Conservation (phyloP, 1,140 invertebrate species). For the Drosophila dunni region DNA sequence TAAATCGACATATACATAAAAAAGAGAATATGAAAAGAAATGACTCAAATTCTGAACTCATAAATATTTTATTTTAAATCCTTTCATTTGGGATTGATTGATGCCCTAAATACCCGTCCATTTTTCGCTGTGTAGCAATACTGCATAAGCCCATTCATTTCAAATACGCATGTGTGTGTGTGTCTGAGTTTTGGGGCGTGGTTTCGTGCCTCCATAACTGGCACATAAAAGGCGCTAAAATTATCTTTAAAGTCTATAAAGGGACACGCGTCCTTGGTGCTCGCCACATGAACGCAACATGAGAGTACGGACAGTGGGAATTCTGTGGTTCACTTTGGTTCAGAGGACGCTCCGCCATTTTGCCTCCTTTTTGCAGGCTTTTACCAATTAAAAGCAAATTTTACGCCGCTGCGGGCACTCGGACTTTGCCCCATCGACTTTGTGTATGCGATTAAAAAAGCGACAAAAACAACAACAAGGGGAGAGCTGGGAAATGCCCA, state of each 20-base stretch:
- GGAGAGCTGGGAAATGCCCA: conserved; percentile 28
- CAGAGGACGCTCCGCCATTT: background rate
- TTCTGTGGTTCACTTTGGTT: too few relatives aligned
- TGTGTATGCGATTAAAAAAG: conserved; percentile 28
- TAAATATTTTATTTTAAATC: too few relatives aligned
- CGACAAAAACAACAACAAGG: conserved; percentile 41
- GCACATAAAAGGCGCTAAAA: conserved; percentile 63
- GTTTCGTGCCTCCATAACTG: conserved; percentile 1
- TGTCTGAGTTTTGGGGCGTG: conserved; percentile 1
- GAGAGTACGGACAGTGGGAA: conserved; percentile 10
- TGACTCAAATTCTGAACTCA: too few relatives aligned
- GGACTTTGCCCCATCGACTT: conserved; percentile 35
- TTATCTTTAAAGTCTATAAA: conserved; percentile 40
- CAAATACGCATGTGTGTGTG: too few relatives aligned
- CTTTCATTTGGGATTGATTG: too few relatives aligned
- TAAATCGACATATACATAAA: too few relatives aligned
- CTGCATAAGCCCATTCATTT: too few relatives aligned
- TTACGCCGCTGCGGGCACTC: conserved; percentile 41
- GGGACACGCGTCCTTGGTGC: conserved; percentile 34
- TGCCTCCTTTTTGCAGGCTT: conserved; percentile 40
- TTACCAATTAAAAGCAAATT: conserved; percentile 78
- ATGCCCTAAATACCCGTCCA: too few relatives aligned
- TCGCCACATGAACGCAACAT: conserved; percentile 24
- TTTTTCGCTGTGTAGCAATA: too few relatives aligned
- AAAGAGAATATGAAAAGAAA: too few relatives aligned